Conservation (phyloP, 2,888 invertebrate genomes). For the Drosophila cognata region DNA sequence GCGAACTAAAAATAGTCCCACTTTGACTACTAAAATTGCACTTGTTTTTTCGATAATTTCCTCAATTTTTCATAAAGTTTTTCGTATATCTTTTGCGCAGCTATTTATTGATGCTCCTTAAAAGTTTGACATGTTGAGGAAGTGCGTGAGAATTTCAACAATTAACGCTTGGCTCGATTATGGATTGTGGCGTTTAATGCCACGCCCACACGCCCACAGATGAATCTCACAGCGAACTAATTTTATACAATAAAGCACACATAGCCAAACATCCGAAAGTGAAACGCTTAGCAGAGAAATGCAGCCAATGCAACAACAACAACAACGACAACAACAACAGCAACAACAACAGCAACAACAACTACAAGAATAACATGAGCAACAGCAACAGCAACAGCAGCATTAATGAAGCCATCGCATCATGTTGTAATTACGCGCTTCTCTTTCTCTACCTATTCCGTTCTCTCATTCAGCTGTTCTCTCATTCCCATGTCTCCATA, state of each 20-base stretch:
- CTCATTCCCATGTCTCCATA: not conserved
- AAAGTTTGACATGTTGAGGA: slow-evolving; percentile 1
- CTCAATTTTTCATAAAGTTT: not conserved
- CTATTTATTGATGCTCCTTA: not conserved
- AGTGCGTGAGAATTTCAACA: slow-evolving; percentile 40
- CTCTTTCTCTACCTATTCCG: not conserved
- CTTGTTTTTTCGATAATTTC: not conserved
- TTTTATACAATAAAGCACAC: slow-evolving; percentile 48
- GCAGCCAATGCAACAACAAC: slow-evolving; percentile 40
- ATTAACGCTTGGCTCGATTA: slow-evolving; percentile 35
- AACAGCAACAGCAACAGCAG: not conserved
- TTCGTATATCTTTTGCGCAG: not conserved
- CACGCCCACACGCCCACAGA: slow-evolving; percentile 32
- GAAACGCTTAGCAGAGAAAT: slow-evolving; percentile 51
- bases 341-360: slow-evolving; percentile 3
- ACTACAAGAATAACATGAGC: slow-evolving; percentile 1
- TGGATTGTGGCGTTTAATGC: slow-evolving; percentile 18
- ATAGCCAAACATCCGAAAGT: slow-evolving; percentile 46
- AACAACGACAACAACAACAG: slow-evolving; percentile 7
- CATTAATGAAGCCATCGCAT: slow-evolving; percentile 73
- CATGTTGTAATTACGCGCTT: slow-evolving; percentile 56
- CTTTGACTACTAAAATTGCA: not conserved
- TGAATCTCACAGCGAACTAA: slow-evolving; percentile 42
- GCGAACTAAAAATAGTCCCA: not conserved
- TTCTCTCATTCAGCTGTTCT: not conserved